These are phyloP conservation scores for Scarus forsteni DNA, from an alignment of 2,797 vertebrate species.

Conservation along the genomic window DNA sequence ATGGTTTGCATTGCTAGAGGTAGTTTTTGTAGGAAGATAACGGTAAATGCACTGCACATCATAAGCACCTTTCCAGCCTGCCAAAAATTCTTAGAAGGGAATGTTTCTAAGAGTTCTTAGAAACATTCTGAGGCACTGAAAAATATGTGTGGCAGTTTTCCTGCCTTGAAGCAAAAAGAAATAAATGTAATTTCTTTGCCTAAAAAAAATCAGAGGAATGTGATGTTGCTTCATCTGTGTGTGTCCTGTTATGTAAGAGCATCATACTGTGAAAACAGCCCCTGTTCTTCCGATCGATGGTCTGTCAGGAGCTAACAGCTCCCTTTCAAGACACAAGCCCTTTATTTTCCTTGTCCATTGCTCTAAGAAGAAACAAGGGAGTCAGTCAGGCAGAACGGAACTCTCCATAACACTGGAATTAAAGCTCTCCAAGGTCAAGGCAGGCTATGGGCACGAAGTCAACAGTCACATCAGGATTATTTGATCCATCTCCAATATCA, in stretches of 20 bases:
- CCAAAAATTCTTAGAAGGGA: neutral
- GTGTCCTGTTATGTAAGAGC: conserved; percentile 51
- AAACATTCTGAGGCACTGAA: neutral
- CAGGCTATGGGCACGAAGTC: conserved; percentile 36
- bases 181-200: neutral
- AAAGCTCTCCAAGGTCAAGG: conserved; percentile 48
- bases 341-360: conserved; percentile 71
- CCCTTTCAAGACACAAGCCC: conserved; percentile 63
- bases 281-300: conserved; percentile 61
- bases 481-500: conserved; percentile 30
- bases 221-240: conserved; percentile 6
- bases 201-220: conserved; percentile 10
- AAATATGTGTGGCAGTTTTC: neutral
- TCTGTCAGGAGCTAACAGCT: conserved; percentile 68
- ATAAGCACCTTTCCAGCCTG: neutral
- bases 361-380: conserved; percentile 49
- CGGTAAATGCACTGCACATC: neutral
- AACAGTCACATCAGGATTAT: conserved; percentile 44
- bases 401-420: conserved; percentile 61
- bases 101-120: neutral
- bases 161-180: conserved; percentile 11
- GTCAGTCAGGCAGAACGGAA: conserved; percentile 50
- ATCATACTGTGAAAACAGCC: conserved; percentile 67
- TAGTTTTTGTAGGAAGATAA: neutral
- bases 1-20: no score